phyloP scores from a whole-genome alignment of 2,797 vertebrate species.

The Phataginus tetradactyla region DNA sequence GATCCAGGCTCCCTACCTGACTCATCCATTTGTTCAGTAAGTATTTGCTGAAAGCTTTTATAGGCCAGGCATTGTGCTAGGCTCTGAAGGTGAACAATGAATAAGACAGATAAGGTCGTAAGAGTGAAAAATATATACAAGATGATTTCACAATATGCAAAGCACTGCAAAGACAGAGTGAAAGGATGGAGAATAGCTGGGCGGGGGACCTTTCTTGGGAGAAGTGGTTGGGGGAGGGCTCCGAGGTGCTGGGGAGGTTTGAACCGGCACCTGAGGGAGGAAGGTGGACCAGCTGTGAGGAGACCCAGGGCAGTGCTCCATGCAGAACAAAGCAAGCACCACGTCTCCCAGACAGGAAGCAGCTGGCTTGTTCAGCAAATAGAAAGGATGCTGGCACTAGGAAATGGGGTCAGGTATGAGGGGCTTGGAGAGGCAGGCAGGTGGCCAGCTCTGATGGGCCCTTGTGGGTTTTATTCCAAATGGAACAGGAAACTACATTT shows the following conservation, averaged over 20 bases:
- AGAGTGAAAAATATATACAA: not conserved
- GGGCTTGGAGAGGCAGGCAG: not conserved
- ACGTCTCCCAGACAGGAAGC: not conserved
- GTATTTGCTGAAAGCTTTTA: not conserved
- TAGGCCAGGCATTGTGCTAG: not conserved
- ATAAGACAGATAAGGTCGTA: not conserved
- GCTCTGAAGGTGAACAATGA: not conserved
- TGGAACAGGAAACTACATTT: not conserved
- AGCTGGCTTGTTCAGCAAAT: not conserved
- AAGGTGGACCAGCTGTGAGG: not conserved
- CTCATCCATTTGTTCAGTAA: not conserved
- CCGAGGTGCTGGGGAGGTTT: not conserved
- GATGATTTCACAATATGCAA: not conserved
- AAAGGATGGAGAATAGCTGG: not conserved
- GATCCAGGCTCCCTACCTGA: not conserved
- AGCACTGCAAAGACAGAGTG: not conserved
- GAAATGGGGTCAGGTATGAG: fast-evolving
- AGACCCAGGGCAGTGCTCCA: not conserved
- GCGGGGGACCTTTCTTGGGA: not conserved
- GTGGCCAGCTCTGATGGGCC: not conserved
- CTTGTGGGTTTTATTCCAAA: not conserved
- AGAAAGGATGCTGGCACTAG: not conserved
- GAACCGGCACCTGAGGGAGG: not conserved
- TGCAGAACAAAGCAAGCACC: not conserved
- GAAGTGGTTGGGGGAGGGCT: not conserved